Percentiles rank a stretch among this genome's conserved stretches.
These are phyloP conservation scores for Ganaspis sp. DNA, from an alignment of 1,140 invertebrate species.

Conservation along the genomic window DNA sequence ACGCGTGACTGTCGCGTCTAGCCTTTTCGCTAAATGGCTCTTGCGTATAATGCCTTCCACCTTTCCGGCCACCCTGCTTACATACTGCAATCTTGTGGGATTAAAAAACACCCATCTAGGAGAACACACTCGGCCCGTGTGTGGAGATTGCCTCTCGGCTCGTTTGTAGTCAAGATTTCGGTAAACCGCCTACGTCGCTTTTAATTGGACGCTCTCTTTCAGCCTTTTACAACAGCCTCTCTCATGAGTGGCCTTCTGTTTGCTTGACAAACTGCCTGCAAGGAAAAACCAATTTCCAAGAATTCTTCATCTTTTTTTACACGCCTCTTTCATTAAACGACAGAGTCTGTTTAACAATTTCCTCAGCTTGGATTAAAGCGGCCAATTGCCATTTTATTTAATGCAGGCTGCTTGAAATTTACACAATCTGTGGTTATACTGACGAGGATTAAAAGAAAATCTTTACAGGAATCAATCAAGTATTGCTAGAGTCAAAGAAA, in stretches of 20 bases:
- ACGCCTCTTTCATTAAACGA: background rate
- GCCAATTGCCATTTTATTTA: background rate
- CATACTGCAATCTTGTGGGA: slow-evolving; percentile 67
- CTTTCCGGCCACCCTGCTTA: slow-evolving; percentile 40
- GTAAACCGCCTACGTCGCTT: slow-evolving; percentile 57
- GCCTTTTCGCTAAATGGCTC: slow-evolving; percentile 71
- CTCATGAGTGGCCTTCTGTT: slow-evolving; percentile 2
- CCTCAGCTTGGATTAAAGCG: background rate
- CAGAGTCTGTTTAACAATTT: too few relatives aligned
- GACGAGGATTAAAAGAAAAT: too few relatives aligned
- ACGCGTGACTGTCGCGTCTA: slow-evolving; percentile 56
- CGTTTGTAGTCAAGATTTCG: slow-evolving; percentile 69
- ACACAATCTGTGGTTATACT: background rate
- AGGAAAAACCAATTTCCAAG: slow-evolving; percentile 12
- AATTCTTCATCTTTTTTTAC: background rate
- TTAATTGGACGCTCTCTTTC: slow-evolving; percentile 58
- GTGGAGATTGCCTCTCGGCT: slow-evolving; percentile 58
- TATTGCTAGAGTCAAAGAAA: too few relatives aligned
- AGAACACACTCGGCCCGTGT: slow-evolving; percentile 41
- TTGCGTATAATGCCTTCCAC: slow-evolving; percentile 53
- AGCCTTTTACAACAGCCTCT: background rate
- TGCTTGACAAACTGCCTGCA: slow-evolving; percentile 21
- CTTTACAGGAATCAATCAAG: too few relatives aligned
- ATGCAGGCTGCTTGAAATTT: too few relatives aligned
- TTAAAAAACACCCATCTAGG: slow-evolving; percentile 66